These are phyloP conservation scores for Amiota minor DNA, from an alignment of 2,888 invertebrate genomes.

Conservation along the genomic window DNA sequence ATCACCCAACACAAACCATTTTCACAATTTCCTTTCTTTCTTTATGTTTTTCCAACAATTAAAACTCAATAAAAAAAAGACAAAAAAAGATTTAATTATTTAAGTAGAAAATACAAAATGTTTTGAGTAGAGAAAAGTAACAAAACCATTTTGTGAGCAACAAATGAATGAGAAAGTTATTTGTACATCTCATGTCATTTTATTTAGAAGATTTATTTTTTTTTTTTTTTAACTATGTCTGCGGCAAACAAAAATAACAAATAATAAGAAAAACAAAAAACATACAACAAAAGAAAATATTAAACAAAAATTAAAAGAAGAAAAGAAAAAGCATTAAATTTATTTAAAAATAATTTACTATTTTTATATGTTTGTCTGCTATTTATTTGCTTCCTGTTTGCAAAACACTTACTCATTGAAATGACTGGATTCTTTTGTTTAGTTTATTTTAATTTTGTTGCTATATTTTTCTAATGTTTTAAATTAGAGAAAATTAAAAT, in stretches of 20 bases:
- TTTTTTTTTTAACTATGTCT: background rate
- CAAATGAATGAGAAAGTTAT: too few species aligned
- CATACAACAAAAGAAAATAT: too few species aligned
- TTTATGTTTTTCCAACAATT: background rate
- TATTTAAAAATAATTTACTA: constrained; percentile 17
- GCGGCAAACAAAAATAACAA: background rate
- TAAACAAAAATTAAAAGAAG: too few species aligned
- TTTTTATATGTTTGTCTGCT: background rate
- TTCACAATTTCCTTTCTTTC: background rate
- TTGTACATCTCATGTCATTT: too few species aligned
- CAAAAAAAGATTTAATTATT: constrained; percentile 1
- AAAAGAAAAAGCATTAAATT: background rate
- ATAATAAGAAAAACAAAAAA: background rate
- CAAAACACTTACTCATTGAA: background rate
- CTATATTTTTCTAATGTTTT: constrained; percentile 6
- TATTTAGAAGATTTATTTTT: too few species aligned
- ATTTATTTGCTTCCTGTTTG: constrained; percentile 15
- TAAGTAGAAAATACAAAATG: background rate
- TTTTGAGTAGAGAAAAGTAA: background rate
- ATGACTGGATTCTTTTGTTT: background rate
- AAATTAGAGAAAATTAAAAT: constrained; percentile 44
- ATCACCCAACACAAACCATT: background rate
- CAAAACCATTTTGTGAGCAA: too few species aligned
- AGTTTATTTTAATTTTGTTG: background rate
- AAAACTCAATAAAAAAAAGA: background rate